Percentiles rank a stretch among this genome's conserved stretches.
These are phyloP conservation scores for Microtus oregoni DNA, from an alignment of 2,113 vertebrate genomes.

Conservation along the genomic window DNA sequence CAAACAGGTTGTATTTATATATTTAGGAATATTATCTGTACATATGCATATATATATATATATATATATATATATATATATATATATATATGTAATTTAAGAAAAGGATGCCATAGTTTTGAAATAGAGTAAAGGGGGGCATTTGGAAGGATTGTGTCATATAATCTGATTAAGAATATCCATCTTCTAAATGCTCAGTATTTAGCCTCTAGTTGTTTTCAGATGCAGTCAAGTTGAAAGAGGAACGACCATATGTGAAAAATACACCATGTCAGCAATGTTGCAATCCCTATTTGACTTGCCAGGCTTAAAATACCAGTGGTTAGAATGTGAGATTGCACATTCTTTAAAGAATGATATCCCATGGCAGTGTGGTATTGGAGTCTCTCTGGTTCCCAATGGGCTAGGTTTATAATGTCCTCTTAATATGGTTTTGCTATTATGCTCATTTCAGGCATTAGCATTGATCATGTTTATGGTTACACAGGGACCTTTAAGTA, in stretches of 20 bases:
- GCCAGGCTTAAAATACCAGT: not conserved
- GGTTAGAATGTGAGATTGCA: not conserved
- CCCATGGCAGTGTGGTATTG: fast-evolving
- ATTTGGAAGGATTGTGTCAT: not conserved
- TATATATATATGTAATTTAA: not conserved
- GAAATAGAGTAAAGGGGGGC: not conserved
- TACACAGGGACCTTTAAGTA: conserved; percentile 73
- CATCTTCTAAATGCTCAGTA: not conserved
- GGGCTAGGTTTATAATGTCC: conserved; percentile 10
- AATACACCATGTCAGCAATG: not conserved
- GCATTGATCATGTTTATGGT: conserved; percentile 68
- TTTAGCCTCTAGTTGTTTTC: not conserved
- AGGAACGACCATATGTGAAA: not conserved
- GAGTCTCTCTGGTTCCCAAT: not conserved
- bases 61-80: not conserved
- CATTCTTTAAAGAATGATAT: not conserved
- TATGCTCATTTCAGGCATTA: conserved; percentile 65
- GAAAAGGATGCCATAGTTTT: not conserved
- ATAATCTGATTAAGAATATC: not conserved
- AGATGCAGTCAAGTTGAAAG: not conserved
- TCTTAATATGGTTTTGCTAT: conserved; percentile 61
- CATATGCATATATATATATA: not conserved
- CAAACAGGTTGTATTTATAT: not conserved
- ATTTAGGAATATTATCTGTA: not conserved
- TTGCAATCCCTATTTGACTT: not conserved